phyloP scores from a whole-genome alignment of 2,888 invertebrate species.

The Chironomus riparius region DNA sequence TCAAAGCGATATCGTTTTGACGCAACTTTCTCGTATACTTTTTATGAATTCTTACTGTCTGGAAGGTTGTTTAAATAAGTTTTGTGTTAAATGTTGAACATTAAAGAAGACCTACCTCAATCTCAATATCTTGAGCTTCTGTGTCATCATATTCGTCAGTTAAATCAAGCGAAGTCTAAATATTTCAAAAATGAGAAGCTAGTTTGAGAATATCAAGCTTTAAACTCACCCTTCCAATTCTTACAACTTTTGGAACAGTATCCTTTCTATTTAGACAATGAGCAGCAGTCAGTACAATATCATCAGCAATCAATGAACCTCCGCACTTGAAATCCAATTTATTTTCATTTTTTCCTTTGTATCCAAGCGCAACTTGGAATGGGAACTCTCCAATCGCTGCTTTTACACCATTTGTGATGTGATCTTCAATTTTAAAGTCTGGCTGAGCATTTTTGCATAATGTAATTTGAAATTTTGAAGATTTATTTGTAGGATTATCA shows the following conservation, averaged over 20 bases:
- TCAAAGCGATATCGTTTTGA: not conserved
- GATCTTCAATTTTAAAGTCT: not conserved
- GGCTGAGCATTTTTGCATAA: no score
- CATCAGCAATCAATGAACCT: not conserved
- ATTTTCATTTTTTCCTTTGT: not conserved
- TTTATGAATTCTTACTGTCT: not conserved
- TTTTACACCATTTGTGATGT: not conserved
- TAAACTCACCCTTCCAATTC: no score
- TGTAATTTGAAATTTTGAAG: no score
- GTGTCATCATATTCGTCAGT: not conserved
- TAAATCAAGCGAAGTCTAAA: not conserved
- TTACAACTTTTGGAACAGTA: not conserved
- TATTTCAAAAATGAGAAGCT: no score
- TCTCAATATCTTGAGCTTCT: not conserved
- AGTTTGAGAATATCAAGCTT: no score
- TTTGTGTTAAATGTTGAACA: no score
- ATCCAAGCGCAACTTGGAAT: not conserved
- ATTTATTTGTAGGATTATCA: no score
- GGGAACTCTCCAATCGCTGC: not conserved
- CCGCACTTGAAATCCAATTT: not conserved
- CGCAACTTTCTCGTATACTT: not conserved
- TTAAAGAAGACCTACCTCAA: not conserved
- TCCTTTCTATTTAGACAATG: not conserved
- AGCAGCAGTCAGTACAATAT: not conserved
- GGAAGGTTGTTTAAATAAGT: not conserved